phyloP scores from a whole-genome alignment of 2,113 vertebrate genomes.

The Bos javanicus region DNA sequence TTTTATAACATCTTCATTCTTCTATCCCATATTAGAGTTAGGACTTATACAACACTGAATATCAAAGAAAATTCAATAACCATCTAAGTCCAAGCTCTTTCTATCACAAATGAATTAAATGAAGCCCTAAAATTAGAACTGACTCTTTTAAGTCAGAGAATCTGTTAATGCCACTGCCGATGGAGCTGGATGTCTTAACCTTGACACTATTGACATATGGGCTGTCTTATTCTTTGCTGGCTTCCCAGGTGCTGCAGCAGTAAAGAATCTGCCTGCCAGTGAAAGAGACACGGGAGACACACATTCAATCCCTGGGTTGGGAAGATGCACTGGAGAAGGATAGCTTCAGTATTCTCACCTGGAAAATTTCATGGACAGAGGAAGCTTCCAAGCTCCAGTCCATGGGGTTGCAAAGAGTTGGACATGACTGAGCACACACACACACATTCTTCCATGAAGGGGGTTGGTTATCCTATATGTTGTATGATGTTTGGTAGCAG shows the following conservation, averaged over 20 bases:
- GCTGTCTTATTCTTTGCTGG: neutral
- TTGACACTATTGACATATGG: neutral
- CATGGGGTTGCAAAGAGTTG: neutral
- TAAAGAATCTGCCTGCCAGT: neutral
- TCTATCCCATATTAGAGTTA: neutral
- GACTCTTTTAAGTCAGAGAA: neutral
- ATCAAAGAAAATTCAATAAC: neutral
- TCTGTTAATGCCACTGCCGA: neutral
- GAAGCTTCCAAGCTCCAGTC: neutral
- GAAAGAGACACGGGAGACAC: neutral
- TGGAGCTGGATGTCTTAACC: neutral
- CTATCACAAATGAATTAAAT: neutral
- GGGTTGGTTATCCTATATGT: rapidly evolving
- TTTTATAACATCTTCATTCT: neutral
- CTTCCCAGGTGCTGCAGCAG: neutral
- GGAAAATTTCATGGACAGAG: neutral
- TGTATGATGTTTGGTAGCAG: neutral
- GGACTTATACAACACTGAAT: neutral
- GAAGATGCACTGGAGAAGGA: neutral
- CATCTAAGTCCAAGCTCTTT: neutral
- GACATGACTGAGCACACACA: neutral
- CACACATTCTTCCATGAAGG: neutral
- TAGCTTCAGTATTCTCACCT: neutral
- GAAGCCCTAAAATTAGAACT: neutral
- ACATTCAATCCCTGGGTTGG: neutral